Evolutionary conservation across 2,888 invertebrate species (phyloP), one percentile per base, ranked within the genome.

Genomic region (Melangyna quadrimaculata): DNA sequence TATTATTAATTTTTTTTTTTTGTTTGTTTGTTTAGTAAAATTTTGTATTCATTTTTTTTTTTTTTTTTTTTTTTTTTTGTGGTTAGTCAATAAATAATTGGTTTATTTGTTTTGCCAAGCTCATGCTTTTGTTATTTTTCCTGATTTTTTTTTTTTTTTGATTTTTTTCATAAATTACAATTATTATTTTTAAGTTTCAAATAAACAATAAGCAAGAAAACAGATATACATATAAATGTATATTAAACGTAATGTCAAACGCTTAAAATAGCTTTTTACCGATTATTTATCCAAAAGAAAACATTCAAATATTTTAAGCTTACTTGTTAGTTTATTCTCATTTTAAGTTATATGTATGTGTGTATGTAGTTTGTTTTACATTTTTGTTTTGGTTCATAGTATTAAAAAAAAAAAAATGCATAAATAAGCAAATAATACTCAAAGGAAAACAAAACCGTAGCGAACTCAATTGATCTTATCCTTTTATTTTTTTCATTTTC

Each of bases 91-190:
- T 74, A 27, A n/a, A 70, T 71, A 8, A 37, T 37, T 53, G n/a
- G n/a, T 19, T 14, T 43, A 37, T 40, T 22, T 70, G 6, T 37
- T 14, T 27, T 67, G 57, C 24, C 61, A 71, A 75, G 29, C 71
- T 61, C 84, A 84, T 84, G 84, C 80, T 69, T 72, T 24, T 78
- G 12, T 73, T 9, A 17, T 32, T 70, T 61, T 55, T 70, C 10
- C 24, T 53, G 10, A 43, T 22, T 8, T 6, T 24, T 22, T 27
- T 19, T 24, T 37, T 53, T 71, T 55, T 5, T 43, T 35, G 19
- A n/a, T 24, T 37, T 53, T 71, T 55, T 5, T 43, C 27, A 45
- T 73, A 65, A 24, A 19, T 51, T 74, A 74, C 53, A 83, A 57
- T 71, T 55, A 43, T 27, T 67, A 37, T 73, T 55, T 59, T 53